Base-by-base conservation (phyloP, 2,113 vertebrate species). In the Leptobrachium ailaonicum region DNA sequence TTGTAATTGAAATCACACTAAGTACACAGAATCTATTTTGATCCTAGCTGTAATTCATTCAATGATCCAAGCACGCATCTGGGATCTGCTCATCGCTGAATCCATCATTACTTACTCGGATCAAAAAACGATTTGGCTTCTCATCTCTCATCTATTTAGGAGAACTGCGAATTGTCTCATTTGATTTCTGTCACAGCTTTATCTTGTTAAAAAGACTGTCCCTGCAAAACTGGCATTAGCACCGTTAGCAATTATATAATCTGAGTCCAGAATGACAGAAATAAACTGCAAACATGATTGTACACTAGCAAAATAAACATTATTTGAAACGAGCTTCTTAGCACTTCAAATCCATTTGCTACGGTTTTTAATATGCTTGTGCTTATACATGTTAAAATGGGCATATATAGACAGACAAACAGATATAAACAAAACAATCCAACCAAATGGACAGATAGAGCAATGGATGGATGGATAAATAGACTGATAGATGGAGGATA, bases 91-190 rank as follows among this genome's bases (percentile, higher is more conserved):
- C 62, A 73, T 73, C 44, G 64, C 41, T 73, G n/a, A 73, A 79
- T 79, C 69, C 66, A 79, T 79, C 71, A 79, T n/a, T n/a, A n/a
- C n/a, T 66, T 20, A 5, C 66, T 78, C 43, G 58, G 44, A 71
- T 78, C 44, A 71, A 78, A 78, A 44, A 78, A 66, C n/a, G 71
- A 60, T 69, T 69, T 9, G 45, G 42, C 67, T 42, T 66, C 70
- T 79, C 70, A 79, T 79, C 77, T n/a, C n/a, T n/a, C n/a, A n/a
- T 66, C 60, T 44, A 79, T 69, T 53, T 73, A 73, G 64, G 53
- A 73, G 63, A 72, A 73, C 32, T 12, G 45, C 6, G 60, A 66
- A 64, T 72, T 66, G 69, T 72, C 68, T 66, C 69, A 64, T 73
- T 71, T 73, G 69, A 79, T 79, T 79, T 79, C 58, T 79, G n/a